A percentile compares a stretch with the other conserved stretches of the same genome.
phyloP scores from a whole-genome alignment of 2,888 invertebrate species.

The Mesorhabditis sp. region DNA sequence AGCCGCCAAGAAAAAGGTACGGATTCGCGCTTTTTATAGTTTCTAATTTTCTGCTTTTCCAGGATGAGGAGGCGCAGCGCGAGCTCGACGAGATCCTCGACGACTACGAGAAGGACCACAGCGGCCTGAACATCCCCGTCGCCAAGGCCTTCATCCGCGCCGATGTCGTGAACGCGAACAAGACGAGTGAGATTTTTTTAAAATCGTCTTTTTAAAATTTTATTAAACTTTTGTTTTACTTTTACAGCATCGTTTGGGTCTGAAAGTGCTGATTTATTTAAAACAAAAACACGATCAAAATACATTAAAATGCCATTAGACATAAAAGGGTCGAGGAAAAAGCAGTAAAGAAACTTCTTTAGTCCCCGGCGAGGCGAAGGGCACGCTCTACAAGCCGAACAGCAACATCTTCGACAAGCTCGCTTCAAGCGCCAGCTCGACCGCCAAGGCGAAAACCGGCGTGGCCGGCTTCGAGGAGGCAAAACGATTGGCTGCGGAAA shows the following conservation, averaged over 20 bases:
- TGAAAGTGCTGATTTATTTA: background rate
- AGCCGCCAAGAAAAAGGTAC: background rate
- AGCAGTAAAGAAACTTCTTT: background rate
- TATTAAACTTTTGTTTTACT: background rate
- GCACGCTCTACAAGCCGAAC: conserved; percentile 28
- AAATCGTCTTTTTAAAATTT: too few relatives aligned
- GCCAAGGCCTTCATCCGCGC: conserved; percentile 93
- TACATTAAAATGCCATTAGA: too few relatives aligned
- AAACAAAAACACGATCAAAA: background rate
- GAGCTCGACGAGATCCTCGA: conserved; percentile 23
- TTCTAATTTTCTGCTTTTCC: background rate
- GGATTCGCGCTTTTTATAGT: background rate
- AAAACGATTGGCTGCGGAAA: conserved; percentile 48
- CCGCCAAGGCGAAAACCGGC: background rate
- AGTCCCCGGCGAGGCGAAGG: conserved; percentile 16
- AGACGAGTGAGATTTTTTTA: conserved; percentile 19
- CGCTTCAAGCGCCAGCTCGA: background rate
- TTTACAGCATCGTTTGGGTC: background rate
- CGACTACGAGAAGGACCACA: conserved; percentile 30
- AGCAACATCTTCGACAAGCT: conserved; percentile 13
- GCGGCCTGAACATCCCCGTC: conserved; percentile 9
- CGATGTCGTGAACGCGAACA: conserved; percentile 72
- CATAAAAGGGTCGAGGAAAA: background rate
- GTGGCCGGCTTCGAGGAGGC: conserved; percentile 43
- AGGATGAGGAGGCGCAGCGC: conserved; percentile 32